Evolutionary conservation across 2,113 vertebrate genomes (phyloP).

Genomic region (Mobula hypostoma): DNA sequence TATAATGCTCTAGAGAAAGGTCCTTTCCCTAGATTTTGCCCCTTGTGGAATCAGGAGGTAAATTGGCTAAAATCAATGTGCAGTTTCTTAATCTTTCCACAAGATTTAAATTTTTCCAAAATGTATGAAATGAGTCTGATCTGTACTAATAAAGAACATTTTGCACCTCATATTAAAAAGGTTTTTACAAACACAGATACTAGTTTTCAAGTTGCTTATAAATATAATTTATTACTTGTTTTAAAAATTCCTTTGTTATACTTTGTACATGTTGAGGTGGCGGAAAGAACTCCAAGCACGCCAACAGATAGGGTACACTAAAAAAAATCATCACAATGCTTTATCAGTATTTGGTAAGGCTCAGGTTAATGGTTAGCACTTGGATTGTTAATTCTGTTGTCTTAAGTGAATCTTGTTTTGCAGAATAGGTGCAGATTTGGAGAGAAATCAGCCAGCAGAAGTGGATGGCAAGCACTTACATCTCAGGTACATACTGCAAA

Average conservation of each 20-base stretch:
- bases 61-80: not conserved
- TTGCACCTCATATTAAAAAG: not conserved
- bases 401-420: constrained; percentile 79
- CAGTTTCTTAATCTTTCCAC: not conserved
- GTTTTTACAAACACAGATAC: not conserved
- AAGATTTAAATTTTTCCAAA: not conserved
- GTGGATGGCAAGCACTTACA: constrained; percentile 46
- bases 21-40: not conserved
- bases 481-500: not conserved
- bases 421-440: constrained; percentile 88
- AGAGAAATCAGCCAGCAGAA: constrained; percentile 56
- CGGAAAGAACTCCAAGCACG: constrained; percentile 76
- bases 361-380: constrained; percentile 65
- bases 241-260: constrained; percentile 96
- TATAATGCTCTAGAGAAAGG: too few relatives aligned
- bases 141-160: too few relatives aligned
- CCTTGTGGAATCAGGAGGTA: not conserved
- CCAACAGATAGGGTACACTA: constrained; percentile 71
- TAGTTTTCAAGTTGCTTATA: constrained; percentile 76
- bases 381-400: constrained; percentile 56
- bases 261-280: constrained; percentile 83
- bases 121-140: not conserved
- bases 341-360: constrained; percentile 62
- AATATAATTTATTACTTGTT: constrained; percentile 99
- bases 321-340: constrained; percentile 64